Evolutionary conservation across 2,797 vertebrate genomes (phyloP).

Genomic region (Microcaecilia unicolor): DNA sequence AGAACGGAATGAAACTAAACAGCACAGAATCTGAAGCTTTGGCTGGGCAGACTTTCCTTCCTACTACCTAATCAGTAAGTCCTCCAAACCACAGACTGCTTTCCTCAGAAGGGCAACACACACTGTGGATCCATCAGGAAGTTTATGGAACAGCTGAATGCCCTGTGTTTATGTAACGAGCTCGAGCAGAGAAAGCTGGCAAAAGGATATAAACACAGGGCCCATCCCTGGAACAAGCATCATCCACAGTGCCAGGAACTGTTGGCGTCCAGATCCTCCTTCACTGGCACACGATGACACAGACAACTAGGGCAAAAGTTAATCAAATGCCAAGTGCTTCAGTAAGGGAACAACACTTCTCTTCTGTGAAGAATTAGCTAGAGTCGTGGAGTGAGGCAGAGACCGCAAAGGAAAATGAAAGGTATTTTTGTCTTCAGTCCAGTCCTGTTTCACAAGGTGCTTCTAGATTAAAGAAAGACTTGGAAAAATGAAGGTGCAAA

Average conservation of each 20-base stretch:
- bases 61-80: too few relatives aligned
- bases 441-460: too few relatives aligned
- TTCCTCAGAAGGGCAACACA: neutral
- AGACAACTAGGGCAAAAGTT: neutral
- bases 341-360: slow-evolving; percentile 4
- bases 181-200: too few relatives aligned
- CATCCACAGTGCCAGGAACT: neutral
- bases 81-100: neutral
- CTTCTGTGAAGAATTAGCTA: neutral
- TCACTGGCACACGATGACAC: neutral
- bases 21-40: too few relatives aligned
- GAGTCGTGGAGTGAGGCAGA: too few relatives aligned
- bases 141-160: slow-evolving; percentile 1
- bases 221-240: neutral
- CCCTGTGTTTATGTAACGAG: neutral
- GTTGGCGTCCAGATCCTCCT: neutral
- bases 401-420: too few relatives aligned
- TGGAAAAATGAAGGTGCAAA: too few relatives aligned
- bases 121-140: slow-evolving; percentile 3
- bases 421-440: too few relatives aligned
- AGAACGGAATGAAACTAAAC: too few relatives aligned
- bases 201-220: neutral
- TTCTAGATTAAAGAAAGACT: too few relatives aligned
- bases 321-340: too few relatives aligned
- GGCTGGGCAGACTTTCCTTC: too few relatives aligned